Evolutionary conservation across 2,113 vertebrate species (phyloP), one percentile per base, ranked within the genome.

Genomic region (Anoura caudifer): DNA sequence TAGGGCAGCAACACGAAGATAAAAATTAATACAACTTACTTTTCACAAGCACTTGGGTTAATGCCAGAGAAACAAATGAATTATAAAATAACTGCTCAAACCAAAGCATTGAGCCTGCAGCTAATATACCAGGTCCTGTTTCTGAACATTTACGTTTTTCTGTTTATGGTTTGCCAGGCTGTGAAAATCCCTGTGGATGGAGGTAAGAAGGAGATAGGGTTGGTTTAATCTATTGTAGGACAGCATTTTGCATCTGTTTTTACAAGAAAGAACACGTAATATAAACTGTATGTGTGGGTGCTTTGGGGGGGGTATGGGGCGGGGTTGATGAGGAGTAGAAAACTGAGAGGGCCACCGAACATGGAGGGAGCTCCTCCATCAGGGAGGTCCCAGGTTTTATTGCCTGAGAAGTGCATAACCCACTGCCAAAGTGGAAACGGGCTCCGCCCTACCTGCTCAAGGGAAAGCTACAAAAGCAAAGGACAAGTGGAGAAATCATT

Each of bases 11-110:
- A 90, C 87, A 95, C 47, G 93, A 96, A 98, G 98, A 97, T 94
- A 97, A 96, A 95, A 96, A 86, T 93, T 98, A 97, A 95, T 96
- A 92, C 31, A 41, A 93, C 56, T 97, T 97, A 91, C 94, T 97
- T 96, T 97, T 95, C 76, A 93, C 95, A 94, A 92, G 94, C 91
- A 80, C 81, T 97, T 98, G 97, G 96, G 98, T 63, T 69, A 87
- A 24, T 9, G 97, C 97, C 98, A 98, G 91, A 98, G 97, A 97
- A 97, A 97, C 50, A 86, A 95, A 97, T 88, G 94, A 95, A 95
- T 97, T 77, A 96, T 96, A 97, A 96, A 2, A 17, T 91, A 98
- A 90, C 50, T 31, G 9, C 38, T 81, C 43, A 96, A 94, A 83
- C 47, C 43, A 89, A 97, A 97, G 79, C 33, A 0, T 90, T 97